Conservation (phyloP, 2,888 invertebrate species). For the Andrena fulva region DNA sequence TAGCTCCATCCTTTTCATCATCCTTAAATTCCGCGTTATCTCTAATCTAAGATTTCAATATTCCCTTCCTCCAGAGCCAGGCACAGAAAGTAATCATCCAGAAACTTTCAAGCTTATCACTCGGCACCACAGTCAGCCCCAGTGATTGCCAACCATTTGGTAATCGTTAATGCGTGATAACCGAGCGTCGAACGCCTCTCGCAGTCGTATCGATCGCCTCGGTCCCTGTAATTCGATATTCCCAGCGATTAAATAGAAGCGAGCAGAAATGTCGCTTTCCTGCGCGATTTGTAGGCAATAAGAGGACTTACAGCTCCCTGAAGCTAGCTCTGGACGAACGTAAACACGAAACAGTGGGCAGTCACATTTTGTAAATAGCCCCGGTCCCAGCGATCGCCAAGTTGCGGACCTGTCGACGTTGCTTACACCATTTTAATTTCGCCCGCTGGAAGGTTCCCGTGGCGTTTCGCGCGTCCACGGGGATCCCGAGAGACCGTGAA, state of each 20-base stretch:
- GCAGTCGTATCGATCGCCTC: constrained; percentile 23
- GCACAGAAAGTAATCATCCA: background rate
- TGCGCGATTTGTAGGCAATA: background rate
- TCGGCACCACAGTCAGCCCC: background rate
- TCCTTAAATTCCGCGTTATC: no score
- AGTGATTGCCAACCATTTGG: constrained; percentile 1
- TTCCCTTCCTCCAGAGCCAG: no score
- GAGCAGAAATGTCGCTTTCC: constrained; percentile 13
- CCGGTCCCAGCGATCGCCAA: background rate
- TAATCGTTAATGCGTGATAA: background rate
- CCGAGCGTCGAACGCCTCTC: background rate
- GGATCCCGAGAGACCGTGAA: background rate
- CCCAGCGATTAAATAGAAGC: constrained; percentile 27
- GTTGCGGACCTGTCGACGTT: background rate
- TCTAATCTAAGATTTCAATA: no score
- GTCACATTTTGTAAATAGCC: constrained; percentile 9
- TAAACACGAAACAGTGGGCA: constrained; percentile 22
- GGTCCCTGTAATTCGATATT: constrained; percentile 20
- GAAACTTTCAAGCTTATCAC: background rate
- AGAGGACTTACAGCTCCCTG: no score
- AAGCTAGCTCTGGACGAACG: background rate
- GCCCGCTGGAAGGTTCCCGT: background rate
- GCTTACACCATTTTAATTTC: background rate
- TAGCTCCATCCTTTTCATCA: no score
- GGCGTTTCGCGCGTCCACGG: background rate